A percentile compares a stretch with the other conserved stretches of the same genome.
Conservation (phyloP, 2,888 invertebrate species). For the Cerceris rybyensis region DNA sequence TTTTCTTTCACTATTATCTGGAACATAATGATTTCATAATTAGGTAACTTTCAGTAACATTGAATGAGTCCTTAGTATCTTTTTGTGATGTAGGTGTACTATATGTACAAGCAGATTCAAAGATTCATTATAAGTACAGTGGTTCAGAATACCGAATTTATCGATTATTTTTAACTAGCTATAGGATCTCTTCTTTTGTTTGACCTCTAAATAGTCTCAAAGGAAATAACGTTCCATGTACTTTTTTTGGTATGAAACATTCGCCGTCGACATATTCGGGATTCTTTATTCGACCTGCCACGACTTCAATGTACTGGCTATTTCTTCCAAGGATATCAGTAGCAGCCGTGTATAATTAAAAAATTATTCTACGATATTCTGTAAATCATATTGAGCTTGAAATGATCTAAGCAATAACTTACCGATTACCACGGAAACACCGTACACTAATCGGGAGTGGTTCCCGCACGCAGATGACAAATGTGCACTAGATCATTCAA, state of each 20-base stretch:
- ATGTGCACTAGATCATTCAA: slow-evolving; percentile 74
- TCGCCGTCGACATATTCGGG: slow-evolving; percentile 63
- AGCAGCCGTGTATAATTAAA: background rate
- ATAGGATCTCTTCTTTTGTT: slow-evolving; percentile 6
- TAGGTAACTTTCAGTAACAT: background rate
- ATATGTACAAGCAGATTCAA: slow-evolving; percentile 19
- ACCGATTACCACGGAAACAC: slow-evolving; percentile 58
- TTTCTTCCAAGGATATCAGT: background rate
- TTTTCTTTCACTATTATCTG: slow-evolving; percentile 5
- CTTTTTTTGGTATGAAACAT: slow-evolving; percentile 58
- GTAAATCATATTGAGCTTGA: background rate
- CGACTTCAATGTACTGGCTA: slow-evolving; percentile 20
- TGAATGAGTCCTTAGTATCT: background rate
- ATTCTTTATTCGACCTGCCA: slow-evolving; percentile 42
- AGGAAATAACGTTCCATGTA: slow-evolving; percentile 54
- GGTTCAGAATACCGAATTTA: slow-evolving; percentile 6
- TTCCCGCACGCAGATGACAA: slow-evolving; percentile 74
- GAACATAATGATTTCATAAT: slow-evolving; percentile 22
- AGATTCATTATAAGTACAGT: slow-evolving; percentile 17
- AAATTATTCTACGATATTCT: background rate
- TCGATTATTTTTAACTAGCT: slow-evolving; percentile 1
- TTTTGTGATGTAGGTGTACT: background rate
- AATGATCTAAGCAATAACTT: slow-evolving; percentile 47
- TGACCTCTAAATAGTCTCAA: slow-evolving; percentile 8
- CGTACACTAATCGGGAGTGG: slow-evolving; percentile 69